These are phyloP conservation scores for Manis crassicaudata DNA, from an alignment of 2,797 vertebrate genomes.

Conservation along the genomic window DNA sequence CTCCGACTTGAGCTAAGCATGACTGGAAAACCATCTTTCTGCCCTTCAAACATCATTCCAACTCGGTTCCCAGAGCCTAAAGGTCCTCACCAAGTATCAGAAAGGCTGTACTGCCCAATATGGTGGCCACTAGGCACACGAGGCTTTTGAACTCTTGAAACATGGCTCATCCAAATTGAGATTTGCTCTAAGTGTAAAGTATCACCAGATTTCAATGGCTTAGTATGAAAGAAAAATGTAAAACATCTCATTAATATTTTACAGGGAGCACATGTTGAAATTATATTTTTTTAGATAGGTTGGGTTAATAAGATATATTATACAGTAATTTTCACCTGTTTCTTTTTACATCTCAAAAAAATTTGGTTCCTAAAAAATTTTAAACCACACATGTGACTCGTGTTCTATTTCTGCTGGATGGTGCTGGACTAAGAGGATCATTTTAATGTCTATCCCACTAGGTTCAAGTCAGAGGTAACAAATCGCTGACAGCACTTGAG, in stretches of 20 bases:
- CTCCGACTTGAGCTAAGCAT: not conserved
- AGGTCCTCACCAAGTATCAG: not conserved
- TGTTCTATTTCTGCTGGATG: not conserved
- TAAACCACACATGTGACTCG: not conserved
- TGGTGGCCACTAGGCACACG: not conserved
- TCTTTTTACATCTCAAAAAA: conserved; percentile 4
- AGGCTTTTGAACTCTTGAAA: conserved; percentile 19
- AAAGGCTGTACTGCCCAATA: not conserved
- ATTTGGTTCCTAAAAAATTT: not conserved
- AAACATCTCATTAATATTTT: not conserved
- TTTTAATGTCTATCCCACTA: conserved; percentile 21
- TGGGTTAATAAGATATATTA: not conserved
- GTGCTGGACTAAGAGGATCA: not conserved
- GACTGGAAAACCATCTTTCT: not conserved
- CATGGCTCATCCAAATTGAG: not conserved
- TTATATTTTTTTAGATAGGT: not conserved
- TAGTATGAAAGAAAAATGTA: not conserved
- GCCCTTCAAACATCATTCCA: conserved; percentile 2
- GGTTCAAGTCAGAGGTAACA: conserved; percentile 28
- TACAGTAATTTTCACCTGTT: conserved; percentile 22
- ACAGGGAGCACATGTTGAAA: not conserved
- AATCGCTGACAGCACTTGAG: not conserved
- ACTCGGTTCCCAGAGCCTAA: conserved; percentile 18
- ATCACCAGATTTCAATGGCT: not conserved
- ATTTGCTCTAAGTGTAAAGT: not conserved